Conservation (phyloP, 2,113 vertebrate genomes). For the Gymnogyps californianus region DNA sequence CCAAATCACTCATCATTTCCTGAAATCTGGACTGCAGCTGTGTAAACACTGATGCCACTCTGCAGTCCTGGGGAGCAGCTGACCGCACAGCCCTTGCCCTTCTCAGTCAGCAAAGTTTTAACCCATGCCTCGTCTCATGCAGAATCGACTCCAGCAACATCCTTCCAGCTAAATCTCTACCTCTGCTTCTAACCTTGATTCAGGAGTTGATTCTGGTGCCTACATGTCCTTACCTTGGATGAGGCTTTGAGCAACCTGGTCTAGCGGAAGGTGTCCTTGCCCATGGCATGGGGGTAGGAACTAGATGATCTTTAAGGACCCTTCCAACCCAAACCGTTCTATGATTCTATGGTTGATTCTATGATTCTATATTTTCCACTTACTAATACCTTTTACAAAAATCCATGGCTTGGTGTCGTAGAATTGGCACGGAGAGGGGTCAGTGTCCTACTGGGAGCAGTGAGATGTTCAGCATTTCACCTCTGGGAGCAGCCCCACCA, state of each 20-base stretch:
- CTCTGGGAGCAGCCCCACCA: not conserved
- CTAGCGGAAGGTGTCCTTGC: not conserved
- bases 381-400: not conserved
- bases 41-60: not conserved
- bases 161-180: not conserved
- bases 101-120: not conserved
- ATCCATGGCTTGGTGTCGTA: not conserved
- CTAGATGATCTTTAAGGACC: not conserved
- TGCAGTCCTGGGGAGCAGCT: not conserved
- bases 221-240: not conserved
- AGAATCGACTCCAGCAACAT: not conserved
- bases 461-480: not conserved
- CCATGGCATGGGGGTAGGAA: not conserved
- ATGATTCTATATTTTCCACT: not conserved
- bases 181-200: not conserved
- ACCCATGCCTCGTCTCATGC: not conserved
- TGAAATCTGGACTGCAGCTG: not conserved
- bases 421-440: not conserved
- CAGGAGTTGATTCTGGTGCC: not conserved
- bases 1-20: not conserved
- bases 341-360: not conserved
- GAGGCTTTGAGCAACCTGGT: not conserved
- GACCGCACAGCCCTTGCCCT: fast-evolving
- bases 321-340: not conserved
- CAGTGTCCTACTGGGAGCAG: not conserved